Percentiles rank a stretch among this genome's conserved stretches.
These are phyloP conservation scores for Eulemur rufifrons DNA, from an alignment of 2,113 vertebrate genomes.

Conservation along the genomic window DNA sequence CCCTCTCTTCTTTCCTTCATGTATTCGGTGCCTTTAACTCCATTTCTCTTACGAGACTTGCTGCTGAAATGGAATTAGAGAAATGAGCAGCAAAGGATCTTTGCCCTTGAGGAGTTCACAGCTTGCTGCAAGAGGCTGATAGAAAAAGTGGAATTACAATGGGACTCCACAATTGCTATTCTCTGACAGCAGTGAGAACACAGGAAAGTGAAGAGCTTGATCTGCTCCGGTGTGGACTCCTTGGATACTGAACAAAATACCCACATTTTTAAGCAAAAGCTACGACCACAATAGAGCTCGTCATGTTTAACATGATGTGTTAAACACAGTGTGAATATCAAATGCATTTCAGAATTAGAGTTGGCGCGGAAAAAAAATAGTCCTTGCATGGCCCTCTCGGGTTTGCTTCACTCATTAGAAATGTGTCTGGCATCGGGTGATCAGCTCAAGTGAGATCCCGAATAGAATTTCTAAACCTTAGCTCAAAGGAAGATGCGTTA, in stretches of 20 bases:
- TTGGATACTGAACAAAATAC: not conserved
- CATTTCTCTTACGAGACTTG: not conserved
- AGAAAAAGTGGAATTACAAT: not conserved
- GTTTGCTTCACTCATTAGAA: not conserved
- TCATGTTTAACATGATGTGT: not conserved
- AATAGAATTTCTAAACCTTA: not conserved
- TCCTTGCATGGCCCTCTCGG: not conserved
- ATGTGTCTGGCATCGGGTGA: accelerated
- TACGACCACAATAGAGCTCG: accelerated
- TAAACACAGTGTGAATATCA: not conserved
- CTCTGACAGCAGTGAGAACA: too few relatives aligned
- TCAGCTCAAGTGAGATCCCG: not conserved
- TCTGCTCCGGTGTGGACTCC: not conserved
- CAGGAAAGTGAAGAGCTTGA: too few relatives aligned
- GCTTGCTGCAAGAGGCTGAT: not conserved
- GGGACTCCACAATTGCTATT: not conserved
- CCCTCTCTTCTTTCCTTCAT: not conserved
- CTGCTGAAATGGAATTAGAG: not conserved
- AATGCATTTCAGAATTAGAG: not conserved
- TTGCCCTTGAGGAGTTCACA: not conserved
- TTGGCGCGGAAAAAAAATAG: too few relatives aligned
- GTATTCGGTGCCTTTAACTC: not conserved
- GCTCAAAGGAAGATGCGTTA: not conserved
- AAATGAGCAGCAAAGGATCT: not conserved
- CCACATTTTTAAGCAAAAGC: not conserved